A percentile compares a stretch with the other conserved stretches of the same genome.
Conservation (phyloP, 2,888 invertebrate species). For the Automeris io region DNA sequence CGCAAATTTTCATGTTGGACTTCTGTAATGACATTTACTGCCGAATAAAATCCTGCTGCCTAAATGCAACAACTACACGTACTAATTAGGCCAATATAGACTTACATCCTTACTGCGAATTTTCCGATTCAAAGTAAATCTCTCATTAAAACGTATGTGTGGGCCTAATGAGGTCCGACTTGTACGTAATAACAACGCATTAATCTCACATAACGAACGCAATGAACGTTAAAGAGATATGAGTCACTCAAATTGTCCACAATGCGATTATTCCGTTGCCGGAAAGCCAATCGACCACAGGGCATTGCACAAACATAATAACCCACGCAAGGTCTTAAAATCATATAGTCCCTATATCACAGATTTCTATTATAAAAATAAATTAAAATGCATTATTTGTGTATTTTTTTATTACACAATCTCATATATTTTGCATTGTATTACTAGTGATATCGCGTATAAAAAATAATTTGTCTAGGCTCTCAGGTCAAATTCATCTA, state of each 20-base stretch:
- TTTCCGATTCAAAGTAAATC: conserved; percentile 31
- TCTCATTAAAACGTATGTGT: conserved; percentile 64
- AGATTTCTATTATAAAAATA: too few species aligned
- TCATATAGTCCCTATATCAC: too few species aligned
- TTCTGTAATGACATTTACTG: conserved; percentile 23
- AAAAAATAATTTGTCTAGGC: too few species aligned
- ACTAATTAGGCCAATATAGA: conserved; percentile 4
- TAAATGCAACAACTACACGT: conserved; percentile 11
- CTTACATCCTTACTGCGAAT: not conserved
- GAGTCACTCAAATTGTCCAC: conserved; percentile 69
- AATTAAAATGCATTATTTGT: too few species aligned
- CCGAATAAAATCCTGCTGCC: conserved; percentile 20
- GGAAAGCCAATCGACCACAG: conserved; percentile 42
- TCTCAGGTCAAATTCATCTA: too few species aligned
- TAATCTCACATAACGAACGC: conserved; percentile 69
- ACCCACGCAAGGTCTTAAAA: conserved; percentile 19
- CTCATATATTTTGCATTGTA: too few species aligned
- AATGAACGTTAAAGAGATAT: conserved; percentile 60
- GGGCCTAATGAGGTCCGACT: conserved; percentile 59
- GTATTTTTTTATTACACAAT: too few species aligned
- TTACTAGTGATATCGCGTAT: too few species aligned
- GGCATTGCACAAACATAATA: conserved; percentile 28
- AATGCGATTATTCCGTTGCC: conserved; percentile 70
- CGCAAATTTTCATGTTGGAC: too few species aligned
- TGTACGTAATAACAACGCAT: conserved; percentile 67